Percentiles rank a stretch among this genome's conserved stretches.
These are phyloP conservation scores for Petrolisthes manimaculis DNA, from an alignment of 2,888 invertebrate species.

Conservation along the genomic window DNA sequence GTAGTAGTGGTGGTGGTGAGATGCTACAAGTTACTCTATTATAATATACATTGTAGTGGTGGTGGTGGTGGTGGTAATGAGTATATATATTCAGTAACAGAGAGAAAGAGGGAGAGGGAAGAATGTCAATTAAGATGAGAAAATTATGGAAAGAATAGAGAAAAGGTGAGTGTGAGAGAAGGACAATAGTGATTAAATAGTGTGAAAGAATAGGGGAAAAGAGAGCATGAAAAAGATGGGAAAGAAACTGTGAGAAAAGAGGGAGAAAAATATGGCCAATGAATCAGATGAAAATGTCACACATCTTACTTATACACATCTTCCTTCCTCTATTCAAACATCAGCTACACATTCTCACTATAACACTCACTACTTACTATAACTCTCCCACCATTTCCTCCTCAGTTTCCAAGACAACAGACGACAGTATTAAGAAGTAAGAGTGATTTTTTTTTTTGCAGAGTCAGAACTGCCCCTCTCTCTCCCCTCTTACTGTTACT, in stretches of 20 bases:
- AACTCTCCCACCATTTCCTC: background rate
- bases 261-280: too few relatives aligned
- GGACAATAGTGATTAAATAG: background rate
- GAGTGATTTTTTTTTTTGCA: background rate
- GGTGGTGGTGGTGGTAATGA: too few relatives aligned
- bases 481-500: background rate
- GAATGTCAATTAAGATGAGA: background rate
- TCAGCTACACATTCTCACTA: background rate
- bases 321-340: too few relatives aligned
- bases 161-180: background rate
- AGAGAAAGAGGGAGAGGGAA: background rate
- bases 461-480: background rate
- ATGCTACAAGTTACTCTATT: too few relatives aligned
- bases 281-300: too few relatives aligned
- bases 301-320: too few relatives aligned
- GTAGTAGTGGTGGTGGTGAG: too few relatives aligned
- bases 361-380: background rate
- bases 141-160: background rate
- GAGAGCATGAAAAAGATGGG: background rate
- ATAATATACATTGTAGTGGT: too few relatives aligned
- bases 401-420: background rate
- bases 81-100: too few relatives aligned
- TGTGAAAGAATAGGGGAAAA: background rate
- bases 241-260: background rate
- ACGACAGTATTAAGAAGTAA: background rate